These are phyloP conservation scores for Cricetomys ansorgei DNA, from an alignment of 2,113 vertebrate species.

Conservation along the genomic window DNA sequence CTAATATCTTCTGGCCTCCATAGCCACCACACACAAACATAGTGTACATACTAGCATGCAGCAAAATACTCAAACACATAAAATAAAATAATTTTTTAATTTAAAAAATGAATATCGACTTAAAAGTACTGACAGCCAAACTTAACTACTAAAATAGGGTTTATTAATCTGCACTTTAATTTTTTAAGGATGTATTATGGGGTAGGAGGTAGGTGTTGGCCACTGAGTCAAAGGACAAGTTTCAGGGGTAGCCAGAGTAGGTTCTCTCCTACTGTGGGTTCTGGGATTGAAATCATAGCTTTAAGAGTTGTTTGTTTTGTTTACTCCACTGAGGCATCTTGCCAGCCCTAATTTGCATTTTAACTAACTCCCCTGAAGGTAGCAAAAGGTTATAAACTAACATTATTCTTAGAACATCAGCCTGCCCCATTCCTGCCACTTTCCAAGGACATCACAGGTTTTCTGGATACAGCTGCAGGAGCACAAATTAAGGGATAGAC, in stretches of 20 bases:
- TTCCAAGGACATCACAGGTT: not conserved
- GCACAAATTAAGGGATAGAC: not conserved
- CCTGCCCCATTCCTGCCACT: not conserved
- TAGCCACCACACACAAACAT: not conserved
- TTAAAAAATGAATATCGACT: not conserved
- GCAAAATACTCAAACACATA: not conserved
- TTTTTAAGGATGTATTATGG: not conserved
- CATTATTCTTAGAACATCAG: not conserved
- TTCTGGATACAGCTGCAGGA: not conserved
- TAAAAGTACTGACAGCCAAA: not conserved
- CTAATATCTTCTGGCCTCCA: too few relatives aligned
- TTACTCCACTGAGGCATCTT: not conserved
- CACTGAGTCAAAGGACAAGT: not conserved
- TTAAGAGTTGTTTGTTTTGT: not conserved
- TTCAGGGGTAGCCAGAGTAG: not conserved
- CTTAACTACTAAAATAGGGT: not conserved
- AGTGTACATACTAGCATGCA: not conserved
- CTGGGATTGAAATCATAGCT: not conserved
- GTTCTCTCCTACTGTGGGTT: not conserved
- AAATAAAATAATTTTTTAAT: not conserved
- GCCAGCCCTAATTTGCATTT: not conserved
- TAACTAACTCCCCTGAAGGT: not conserved
- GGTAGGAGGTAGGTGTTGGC: not conserved
- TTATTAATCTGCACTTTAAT: not conserved
- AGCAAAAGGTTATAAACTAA: not conserved